phyloP scores from a whole-genome alignment of 1,140 invertebrate species.

The Halesus radiatus region DNA sequence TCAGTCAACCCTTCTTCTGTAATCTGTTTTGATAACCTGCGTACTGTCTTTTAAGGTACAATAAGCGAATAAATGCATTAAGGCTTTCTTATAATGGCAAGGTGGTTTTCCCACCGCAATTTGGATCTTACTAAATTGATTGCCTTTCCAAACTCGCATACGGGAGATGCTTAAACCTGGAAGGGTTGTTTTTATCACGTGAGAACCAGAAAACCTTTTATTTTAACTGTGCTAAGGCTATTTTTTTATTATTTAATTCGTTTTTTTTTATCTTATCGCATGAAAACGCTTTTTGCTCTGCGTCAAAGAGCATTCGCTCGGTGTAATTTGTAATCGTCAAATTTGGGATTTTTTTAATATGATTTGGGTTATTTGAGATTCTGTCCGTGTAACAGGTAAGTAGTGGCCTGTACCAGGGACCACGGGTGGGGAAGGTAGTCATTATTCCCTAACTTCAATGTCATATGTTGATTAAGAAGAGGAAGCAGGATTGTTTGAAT shows the following conservation, averaged over 20 bases:
- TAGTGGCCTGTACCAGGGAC: slow-evolving; percentile 13
- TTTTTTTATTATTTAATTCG: too few relatives aligned
- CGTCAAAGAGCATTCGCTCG: slow-evolving; percentile 16
- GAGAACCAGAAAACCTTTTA: background rate
- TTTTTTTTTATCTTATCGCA: slow-evolving; percentile 7
- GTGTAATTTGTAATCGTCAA: slow-evolving; percentile 44
- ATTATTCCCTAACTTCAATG: slow-evolving; percentile 48
- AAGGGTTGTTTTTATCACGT: slow-evolving; percentile 17
- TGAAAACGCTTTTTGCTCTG: slow-evolving; percentile 17
- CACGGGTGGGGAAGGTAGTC: slow-evolving; percentile 30
- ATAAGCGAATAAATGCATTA: slow-evolving; percentile 25
- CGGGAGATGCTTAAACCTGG: background rate
- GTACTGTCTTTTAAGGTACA: slow-evolving; percentile 21
- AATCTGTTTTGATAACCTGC: slow-evolving; percentile 41
- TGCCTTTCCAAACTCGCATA: slow-evolving; percentile 13
- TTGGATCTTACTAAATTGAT: background rate
- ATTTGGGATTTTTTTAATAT: slow-evolving; percentile 24
- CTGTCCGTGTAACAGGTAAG: slow-evolving; percentile 31
- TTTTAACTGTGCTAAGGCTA: background rate
- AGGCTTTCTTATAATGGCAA: slow-evolving; percentile 18
- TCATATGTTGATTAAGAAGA: slow-evolving; percentile 55
- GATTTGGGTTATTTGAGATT: slow-evolving; percentile 3
- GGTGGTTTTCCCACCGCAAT: slow-evolving; percentile 26
- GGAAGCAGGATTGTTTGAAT: slow-evolving; percentile 55
- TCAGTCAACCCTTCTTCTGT: background rate